These are phyloP conservation scores for Hesperia comma DNA, from an alignment of 2,888 invertebrate species.

Conservation along the genomic window DNA sequence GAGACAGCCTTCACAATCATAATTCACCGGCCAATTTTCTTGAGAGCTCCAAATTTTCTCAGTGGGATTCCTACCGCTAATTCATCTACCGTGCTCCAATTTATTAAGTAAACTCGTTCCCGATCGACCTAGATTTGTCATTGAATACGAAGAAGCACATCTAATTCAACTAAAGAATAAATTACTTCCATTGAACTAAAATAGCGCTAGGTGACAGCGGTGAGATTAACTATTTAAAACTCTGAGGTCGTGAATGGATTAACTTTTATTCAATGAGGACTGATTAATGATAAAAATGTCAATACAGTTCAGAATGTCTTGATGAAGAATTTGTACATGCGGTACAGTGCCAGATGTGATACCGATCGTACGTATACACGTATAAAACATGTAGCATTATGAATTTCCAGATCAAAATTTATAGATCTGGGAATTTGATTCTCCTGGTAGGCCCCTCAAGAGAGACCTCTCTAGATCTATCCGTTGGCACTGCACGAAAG, in stretches of 20 bases:
- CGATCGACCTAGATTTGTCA: slow-evolving; percentile 8
- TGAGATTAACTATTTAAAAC: slow-evolving; percentile 1
- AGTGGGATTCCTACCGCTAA: slow-evolving; percentile 15
- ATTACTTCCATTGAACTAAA: not conserved
- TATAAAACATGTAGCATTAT: too few relatives aligned
- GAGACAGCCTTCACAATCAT: slow-evolving; percentile 14
- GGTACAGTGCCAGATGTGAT: too few relatives aligned
- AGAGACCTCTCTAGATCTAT: too few relatives aligned
- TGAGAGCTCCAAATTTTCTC: slow-evolving; percentile 28
- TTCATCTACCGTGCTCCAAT: slow-evolving; percentile 25
- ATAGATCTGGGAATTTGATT: too few relatives aligned
- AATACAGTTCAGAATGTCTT: too few relatives aligned
- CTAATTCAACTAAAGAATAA: slow-evolving; percentile 1
- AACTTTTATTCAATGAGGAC: not conserved
- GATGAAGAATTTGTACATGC: too few relatives aligned
- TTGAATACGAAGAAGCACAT: slow-evolving; percentile 10
- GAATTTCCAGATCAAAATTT: too few relatives aligned
- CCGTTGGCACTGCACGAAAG: too few relatives aligned
- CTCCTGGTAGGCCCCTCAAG: too few relatives aligned
- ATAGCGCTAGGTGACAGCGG: not conserved
- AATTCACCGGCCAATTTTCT: slow-evolving; percentile 25
- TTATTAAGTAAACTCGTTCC: slow-evolving; percentile 27
- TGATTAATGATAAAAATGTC: not conserved
- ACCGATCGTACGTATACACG: too few relatives aligned
- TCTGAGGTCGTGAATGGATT: not conserved